Base-by-base conservation (phyloP, 2,888 invertebrate genomes). In the Entomobrya proxima region DNA sequence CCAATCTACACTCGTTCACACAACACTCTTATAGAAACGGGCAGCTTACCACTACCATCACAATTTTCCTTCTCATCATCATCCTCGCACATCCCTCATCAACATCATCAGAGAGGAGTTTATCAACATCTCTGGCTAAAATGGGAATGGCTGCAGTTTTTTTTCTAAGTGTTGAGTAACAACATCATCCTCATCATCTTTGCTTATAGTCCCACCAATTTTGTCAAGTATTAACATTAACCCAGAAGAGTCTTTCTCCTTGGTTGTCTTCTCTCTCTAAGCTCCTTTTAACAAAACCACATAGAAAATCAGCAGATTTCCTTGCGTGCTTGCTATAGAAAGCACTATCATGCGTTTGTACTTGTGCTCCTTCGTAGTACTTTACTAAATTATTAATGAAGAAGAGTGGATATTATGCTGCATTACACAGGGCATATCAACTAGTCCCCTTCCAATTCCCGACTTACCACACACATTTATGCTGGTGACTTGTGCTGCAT, bases 261-360 rank as follows among this genome's bases (percentile, higher is more conserved):
- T 13, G 55, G 69, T 67, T 81, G 81, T 74, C 74, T 72, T 30
- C 24, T 58, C 21, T 30, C 35, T 80, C 47, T 24, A 58, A 58
- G 55, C 74, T 61, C 81, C 50, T 37, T 74, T 79, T 74, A 44
- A 44, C 81, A 44, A 27, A 30, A 58, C 61, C 74, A 47, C 81
- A 81, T 32, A 74, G 61, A 81, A 81, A 81, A 81, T 81, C 81
- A 58, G 81, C 55, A 35, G 74, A 74, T 69, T 80, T 52, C 18
- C 21, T 55, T 50, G 52, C 5, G 32, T 69, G 69, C 44, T n/a
- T 64, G 30, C 21, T 55, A 24, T 4, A 55, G 9, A 44, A 15
- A 7, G 44, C 7, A 44, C 44, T 11, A 44, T 11, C 55, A 55
- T 24, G 15, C 47, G 52, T 52, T n/a, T 52, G 15, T 15, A 52